phyloP scores from a whole-genome alignment of 2,888 invertebrate genomes.

The Drosophila kanekoi region DNA sequence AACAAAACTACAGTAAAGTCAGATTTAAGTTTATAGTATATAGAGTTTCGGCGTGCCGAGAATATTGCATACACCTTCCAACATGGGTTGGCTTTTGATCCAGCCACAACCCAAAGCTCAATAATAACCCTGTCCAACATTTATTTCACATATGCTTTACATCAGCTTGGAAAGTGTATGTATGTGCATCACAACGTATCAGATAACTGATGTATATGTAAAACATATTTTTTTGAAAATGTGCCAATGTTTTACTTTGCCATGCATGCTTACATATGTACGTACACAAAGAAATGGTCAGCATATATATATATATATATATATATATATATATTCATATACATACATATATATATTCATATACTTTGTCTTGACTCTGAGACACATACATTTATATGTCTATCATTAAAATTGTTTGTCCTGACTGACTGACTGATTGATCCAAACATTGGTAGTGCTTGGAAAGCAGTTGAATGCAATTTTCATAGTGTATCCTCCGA shows the following conservation, averaged over 20 bases:
- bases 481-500: too few relatives aligned
- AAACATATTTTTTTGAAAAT: constrained; percentile 23
- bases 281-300: too few relatives aligned
- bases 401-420: too few relatives aligned
- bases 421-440: too few relatives aligned
- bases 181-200: constrained; percentile 4
- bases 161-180: constrained; percentile 4
- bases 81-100: neutral
- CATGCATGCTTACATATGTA: constrained; percentile 11
- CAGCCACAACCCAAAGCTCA: neutral
- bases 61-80: constrained; percentile 11
- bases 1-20: neutral
- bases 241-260: constrained; percentile 48
- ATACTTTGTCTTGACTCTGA: neutral
- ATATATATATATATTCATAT: neutral
- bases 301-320: constrained; percentile 1
- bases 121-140: too few relatives aligned
- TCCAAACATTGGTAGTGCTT: too few relatives aligned
- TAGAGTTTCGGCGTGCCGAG: constrained; percentile 43
- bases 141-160: neutral
- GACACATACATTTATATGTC: neutral
- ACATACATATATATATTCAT: neutral
- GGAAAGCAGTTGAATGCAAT: too few relatives aligned
- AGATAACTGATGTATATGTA: constrained; percentile 1
- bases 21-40: neutral